These are phyloP conservation scores for Diabrotica virgifera DNA, from an alignment of 1,140 invertebrate species.

Conservation along the genomic window DNA sequence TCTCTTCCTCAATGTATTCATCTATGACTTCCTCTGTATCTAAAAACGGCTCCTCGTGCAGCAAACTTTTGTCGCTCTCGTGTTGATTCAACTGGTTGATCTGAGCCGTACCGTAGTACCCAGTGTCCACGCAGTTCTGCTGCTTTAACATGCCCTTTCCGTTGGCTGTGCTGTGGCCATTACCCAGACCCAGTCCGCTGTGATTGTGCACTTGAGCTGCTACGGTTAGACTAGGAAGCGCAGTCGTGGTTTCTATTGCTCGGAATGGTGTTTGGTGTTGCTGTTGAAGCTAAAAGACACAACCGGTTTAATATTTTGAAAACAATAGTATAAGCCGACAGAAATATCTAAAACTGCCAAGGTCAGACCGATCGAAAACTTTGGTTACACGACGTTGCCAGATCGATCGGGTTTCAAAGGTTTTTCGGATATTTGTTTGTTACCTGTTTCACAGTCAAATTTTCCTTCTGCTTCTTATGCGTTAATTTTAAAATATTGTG, in stretches of 20 bases:
- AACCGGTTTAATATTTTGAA: background rate
- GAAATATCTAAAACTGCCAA: too few species aligned
- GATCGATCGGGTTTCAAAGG: too few species aligned
- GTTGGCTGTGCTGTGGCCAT: slow-evolving; percentile 26
- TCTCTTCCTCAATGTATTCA: slow-evolving; percentile 49
- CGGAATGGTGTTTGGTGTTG: slow-evolving; percentile 26
- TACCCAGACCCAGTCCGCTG: slow-evolving; percentile 14
- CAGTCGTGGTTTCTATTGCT: slow-evolving; percentile 46
- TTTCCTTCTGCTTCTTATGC: too few species aligned
- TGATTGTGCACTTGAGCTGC: slow-evolving; percentile 31
- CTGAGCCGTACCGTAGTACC: slow-evolving; percentile 17
- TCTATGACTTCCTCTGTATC: slow-evolving; percentile 52
- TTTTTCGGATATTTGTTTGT: too few species aligned
- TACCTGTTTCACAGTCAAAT: too few species aligned
- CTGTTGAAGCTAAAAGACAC: background rate
- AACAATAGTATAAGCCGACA: too few species aligned
- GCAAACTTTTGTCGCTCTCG: slow-evolving; percentile 25
- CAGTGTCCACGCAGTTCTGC: slow-evolving; percentile 49
- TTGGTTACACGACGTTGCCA: too few species aligned
- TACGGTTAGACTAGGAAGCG: slow-evolving; percentile 35
- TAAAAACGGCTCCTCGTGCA: slow-evolving; percentile 32
- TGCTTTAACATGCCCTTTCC: slow-evolving; percentile 47
- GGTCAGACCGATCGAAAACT: too few species aligned
- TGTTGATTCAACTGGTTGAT: slow-evolving; percentile 17
- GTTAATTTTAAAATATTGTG: too few species aligned